Evolutionary conservation across 1,140 invertebrate species (phyloP), one percentile per base, ranked within the genome.

Genomic region (Sarcophaga bullata): DNA sequence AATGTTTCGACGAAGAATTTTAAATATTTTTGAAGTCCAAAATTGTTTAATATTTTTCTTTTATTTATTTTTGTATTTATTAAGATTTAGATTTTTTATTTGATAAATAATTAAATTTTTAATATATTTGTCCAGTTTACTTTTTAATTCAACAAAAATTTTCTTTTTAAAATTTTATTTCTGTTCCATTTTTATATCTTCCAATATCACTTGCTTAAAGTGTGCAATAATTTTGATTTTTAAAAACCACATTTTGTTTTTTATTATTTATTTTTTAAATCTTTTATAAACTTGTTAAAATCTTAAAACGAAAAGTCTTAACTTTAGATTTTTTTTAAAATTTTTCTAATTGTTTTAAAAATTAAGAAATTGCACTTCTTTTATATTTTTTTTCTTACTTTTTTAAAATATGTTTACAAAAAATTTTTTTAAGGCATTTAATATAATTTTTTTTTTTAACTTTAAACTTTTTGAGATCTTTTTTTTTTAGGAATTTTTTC

Each of bases 361-460:
- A 17, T n/a, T 19, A n/a, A 2, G 8, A 50, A 78, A 78, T 78
- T 78, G 75, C 75, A 78, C 75, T 50, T 78, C 50, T 78, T 37
- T 72, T 19, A 72, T 72, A 46, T 9, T 73, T 73, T 73, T 73
- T 73, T 6, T 47, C 47, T 73, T 73, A 1, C 8, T 75, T 73
- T 25, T 3, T 25, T 73, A 37, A 49, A n/a, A 76, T 1, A 76
- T 48, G 19, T 50, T 52, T 75, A 75, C 2, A 78, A 78, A 78
- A 78, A 78, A 78, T 48, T 78, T 37, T 37, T 37, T 78, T 78
- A 78, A 78, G 75, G 75, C 75, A 78, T 78, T 78, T 78, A 47
- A 50, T 78, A 50, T 73, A 46, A 73, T 73, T 8, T 73, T 8
- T 73, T 73, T 73, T 73, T 37, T 11, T 11, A 6, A 50, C 0